phyloP scores from a whole-genome alignment of 30 jellyfish, hydroid and myxozoan genomes.

The Cassiopea xamachana region DNA sequence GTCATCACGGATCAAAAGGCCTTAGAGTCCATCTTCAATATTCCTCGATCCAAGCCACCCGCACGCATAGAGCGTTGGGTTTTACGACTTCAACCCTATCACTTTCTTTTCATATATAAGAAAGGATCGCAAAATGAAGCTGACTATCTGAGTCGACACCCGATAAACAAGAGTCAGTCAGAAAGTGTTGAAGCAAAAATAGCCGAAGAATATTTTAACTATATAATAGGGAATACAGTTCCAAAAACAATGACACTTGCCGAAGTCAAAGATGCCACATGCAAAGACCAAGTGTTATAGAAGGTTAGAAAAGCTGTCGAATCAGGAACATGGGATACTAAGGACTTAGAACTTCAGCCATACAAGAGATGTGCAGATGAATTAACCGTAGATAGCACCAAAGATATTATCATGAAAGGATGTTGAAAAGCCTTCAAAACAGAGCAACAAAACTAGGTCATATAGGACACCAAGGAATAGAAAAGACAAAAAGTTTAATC shows the following conservation, averaged over 20 bases:
- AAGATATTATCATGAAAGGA: slow-evolving; percentile 50
- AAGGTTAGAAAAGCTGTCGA: slow-evolving; percentile 30
- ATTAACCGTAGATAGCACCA: slow-evolving; percentile 28
- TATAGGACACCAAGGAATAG: slow-evolving; percentile 71
- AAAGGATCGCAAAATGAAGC: slow-evolving; percentile 54
- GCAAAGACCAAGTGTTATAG: slow-evolving; percentile 14
- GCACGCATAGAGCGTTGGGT: slow-evolving; percentile 67
- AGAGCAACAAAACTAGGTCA: slow-evolving; percentile 56
- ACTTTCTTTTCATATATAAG: slow-evolving; percentile 50
- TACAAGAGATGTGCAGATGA: slow-evolving; percentile 53
- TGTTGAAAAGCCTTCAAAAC: slow-evolving; percentile 27
- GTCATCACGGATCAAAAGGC: slow-evolving; percentile 44
- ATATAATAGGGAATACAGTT: slow-evolving; percentile 20
- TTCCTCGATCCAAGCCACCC: slow-evolving; percentile 60
- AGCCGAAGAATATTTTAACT: slow-evolving; percentile 51
- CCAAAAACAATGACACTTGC: slow-evolving; percentile 60
- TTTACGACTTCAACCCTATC: slow-evolving; percentile 43
- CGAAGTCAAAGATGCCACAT: slow-evolving; percentile 65
- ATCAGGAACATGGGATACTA: slow-evolving; percentile 29
- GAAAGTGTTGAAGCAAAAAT: slow-evolving; percentile 40
- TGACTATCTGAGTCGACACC: slow-evolving; percentile 55
- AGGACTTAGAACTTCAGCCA: slow-evolving; percentile 21
- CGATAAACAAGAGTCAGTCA: slow-evolving; percentile 41
- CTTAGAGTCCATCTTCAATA: slow-evolving; percentile 51
- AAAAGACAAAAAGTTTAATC: slow-evolving; percentile 39